Evolutionary conservation across 2,113 vertebrate species (phyloP), one percentile per base, ranked within the genome.

Genomic region (Potamarius usumacintae): DNA sequence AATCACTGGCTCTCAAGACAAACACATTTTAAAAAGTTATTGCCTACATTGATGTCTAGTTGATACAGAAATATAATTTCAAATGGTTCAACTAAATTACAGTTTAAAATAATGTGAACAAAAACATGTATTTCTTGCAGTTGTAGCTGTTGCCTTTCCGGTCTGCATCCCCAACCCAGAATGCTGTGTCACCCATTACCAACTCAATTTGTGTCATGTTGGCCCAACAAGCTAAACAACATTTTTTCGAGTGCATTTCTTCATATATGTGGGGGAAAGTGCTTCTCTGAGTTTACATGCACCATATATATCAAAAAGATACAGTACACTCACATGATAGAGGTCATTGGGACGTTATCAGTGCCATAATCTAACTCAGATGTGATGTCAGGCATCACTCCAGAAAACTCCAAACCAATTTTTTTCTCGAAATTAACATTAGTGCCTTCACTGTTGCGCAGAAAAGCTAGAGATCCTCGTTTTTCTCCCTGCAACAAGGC

Each of bases 391-490:
- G 96, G 97, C 96, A 98, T 94, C 11, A 96, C 89, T 4, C 96
- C 96, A 1, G 95, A 95, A 74, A 96, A 94, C 0, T 97, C 96
- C 0, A 95, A 90, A 15, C 93, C 96, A 88, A 95, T 92, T 1
- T 96, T 97, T 2, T 96, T 97, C 91, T 92, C 97, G 94, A 99
- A 99, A 93, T 99, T 95, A 53, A 99, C 91, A 2, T 96, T 95
- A 2, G 97, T 95, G 0, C 93, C 96, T 63, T 95, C 95, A 17
- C 96, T 95, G 30, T 97, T 97, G 11, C 96, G 96, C 86, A 99
- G 90, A 85, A 99, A 99, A 86, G 96, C 97, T 93, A 99, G 92
- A 0, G 98, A 98, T 7, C 98, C 98, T 80, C 95, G 94, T 7
- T 96, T 95, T 89, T 99, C 98, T 57, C 97, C 98, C 98, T 99